Percentiles rank a stretch among this genome's conserved stretches.
Evolutionary conservation across 2,888 invertebrate species (phyloP).

Genomic region (Tridacna crocea): DNA sequence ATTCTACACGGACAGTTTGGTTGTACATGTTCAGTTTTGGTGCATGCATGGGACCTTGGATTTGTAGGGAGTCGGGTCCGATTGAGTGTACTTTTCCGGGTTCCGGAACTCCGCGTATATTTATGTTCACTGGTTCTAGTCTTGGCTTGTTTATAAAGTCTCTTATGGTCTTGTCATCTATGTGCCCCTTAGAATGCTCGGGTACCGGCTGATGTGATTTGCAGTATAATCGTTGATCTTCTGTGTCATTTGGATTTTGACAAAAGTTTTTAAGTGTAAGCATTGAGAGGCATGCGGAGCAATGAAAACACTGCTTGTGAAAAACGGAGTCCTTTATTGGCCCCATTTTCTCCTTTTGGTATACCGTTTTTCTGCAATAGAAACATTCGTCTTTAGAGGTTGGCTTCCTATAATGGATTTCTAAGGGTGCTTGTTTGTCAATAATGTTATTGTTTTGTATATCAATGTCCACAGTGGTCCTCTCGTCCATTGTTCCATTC

Average conservation of each 20-base stretch:
- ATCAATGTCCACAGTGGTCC: not conserved
- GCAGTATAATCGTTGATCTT: slow-evolving; percentile 79
- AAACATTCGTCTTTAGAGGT: slow-evolving; percentile 86
- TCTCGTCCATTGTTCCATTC: not conserved
- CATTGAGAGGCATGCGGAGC: slow-evolving; percentile 91
- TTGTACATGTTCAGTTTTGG: slow-evolving; percentile 37
- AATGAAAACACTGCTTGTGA: slow-evolving; percentile 98
- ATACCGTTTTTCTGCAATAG: slow-evolving; percentile 96
- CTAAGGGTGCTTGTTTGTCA: not conserved
- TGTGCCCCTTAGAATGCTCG: slow-evolving; percentile 43
- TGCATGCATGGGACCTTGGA: slow-evolving; percentile 29
- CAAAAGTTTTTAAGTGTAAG: slow-evolving; percentile 77
- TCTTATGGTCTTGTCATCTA: slow-evolving; percentile 51
- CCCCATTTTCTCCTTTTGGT: slow-evolving; percentile 94
- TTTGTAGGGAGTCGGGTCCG: slow-evolving; percentile 29
- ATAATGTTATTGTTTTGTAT: not conserved
- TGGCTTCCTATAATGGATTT: not conserved
- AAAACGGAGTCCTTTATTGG: slow-evolving; percentile 96
- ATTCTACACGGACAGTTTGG: slow-evolving; percentile 28
- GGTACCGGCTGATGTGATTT: slow-evolving; percentile 67
- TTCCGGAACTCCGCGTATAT: slow-evolving; percentile 63
- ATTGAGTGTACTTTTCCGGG: slow-evolving; percentile 56
- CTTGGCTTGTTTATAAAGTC: slow-evolving; percentile 59
- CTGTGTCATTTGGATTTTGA: slow-evolving; percentile 71
- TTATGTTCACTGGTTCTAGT: slow-evolving; percentile 49